Evolutionary conservation across 2,888 invertebrate species (phyloP), one percentile per base, ranked within the genome.

Genomic region (Eupelmus urozonus): DNA sequence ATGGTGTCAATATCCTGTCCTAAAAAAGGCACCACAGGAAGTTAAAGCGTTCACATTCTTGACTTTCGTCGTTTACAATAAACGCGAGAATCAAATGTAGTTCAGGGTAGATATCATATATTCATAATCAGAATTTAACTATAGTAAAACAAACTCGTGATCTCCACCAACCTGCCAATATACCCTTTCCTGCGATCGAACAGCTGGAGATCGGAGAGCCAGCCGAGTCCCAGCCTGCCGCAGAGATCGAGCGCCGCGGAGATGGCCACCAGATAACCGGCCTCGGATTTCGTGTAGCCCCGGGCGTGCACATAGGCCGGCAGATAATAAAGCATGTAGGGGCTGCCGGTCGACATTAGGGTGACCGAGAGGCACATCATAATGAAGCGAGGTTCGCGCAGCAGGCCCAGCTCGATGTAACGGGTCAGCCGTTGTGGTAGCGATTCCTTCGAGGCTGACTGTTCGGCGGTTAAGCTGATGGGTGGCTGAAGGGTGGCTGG

Each of bases 341-440:
- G 95, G 2, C 94, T 95, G 13, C 95, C 95, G 25, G 94, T 94
- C 0, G 95, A 94, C 93, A 95, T 94, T 1, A 95, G 91, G 0
- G 93, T 94, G 11, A 95, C 95, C 0, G 95, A 94, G 1, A 94
- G 90, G 78, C 94, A 94, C 89, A 95, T 93, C 82, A 95, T 90
- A 5, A 94, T 93, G 85, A 95, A 95, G 3, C 93, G 92, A 82
- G 93, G 92, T 55, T 94, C 93, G 84, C 92, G 92, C 40, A 95
- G 89, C 1, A 95, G 90, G 0, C 93, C 93, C 9, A 95, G 91
- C 86, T 95, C 95, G 78, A 95, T 88, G 85, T 94, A 94, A 82
- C 92, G 87, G 1, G 86, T 87, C 42, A 90, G 86, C 74, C 84
- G 87, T 80, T 93, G 90, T 1, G 86, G 81, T 45, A 88, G 79